A percentile compares a stretch with the other conserved stretches of the same genome.
Conservation (phyloP, 2,888 invertebrate genomes). For the Drosophila picticornis region DNA sequence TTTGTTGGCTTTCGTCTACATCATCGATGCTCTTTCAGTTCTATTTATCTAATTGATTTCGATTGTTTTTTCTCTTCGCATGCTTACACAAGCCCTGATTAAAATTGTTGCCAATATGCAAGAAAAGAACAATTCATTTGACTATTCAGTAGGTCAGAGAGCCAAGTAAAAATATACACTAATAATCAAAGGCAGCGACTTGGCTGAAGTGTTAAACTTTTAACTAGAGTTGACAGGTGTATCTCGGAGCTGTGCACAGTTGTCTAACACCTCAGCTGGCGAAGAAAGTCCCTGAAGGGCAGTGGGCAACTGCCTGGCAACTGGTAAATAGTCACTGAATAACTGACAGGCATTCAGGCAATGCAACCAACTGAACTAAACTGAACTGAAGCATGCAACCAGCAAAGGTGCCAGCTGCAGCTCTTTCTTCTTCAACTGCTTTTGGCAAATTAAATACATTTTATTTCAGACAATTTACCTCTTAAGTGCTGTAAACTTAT, state of each 20-base stretch:
- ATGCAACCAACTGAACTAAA: conserved; percentile 34
- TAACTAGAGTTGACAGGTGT: conserved; percentile 31
- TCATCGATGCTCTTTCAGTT: conserved; percentile 24
- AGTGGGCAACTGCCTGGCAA: conserved; percentile 26
- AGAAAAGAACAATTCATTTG: not conserved
- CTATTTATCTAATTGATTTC: conserved; percentile 58
- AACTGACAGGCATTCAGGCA: conserved; percentile 66
- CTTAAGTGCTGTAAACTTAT: conserved; percentile 12
- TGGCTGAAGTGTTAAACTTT: conserved; percentile 10
- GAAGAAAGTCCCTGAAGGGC: conserved; percentile 32
- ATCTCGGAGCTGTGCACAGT: conserved; percentile 29
- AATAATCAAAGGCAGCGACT: not conserved
- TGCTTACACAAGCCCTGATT: conserved; percentile 25
- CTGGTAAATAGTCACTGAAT: conserved; percentile 45
- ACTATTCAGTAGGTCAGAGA: not conserved
- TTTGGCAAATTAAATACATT: conserved; percentile 27
- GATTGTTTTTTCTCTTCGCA: conserved; percentile 26
- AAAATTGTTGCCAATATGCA: not conserved
- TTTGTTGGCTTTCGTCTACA: conserved; percentile 34
- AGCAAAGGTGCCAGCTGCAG: conserved; percentile 54
- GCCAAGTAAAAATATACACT: not conserved
- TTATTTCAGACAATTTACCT: conserved; percentile 28
- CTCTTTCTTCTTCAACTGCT: conserved; percentile 3
- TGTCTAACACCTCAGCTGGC: conserved; percentile 37
- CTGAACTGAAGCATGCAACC: conserved; percentile 16